Conservation (phyloP, 1,140 invertebrate species). For the Drosophila hydei region DNA sequence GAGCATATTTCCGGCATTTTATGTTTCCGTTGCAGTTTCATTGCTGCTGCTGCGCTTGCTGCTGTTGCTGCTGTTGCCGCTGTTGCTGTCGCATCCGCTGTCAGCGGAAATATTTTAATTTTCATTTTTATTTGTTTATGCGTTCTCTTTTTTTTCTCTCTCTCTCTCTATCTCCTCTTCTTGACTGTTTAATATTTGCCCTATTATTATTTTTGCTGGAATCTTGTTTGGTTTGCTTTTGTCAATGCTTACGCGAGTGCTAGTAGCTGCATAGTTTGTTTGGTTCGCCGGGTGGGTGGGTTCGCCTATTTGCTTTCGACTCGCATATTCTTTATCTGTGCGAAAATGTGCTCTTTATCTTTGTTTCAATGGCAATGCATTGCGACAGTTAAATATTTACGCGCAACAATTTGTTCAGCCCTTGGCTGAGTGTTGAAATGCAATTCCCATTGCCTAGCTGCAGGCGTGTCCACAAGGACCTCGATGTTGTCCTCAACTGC, state of each 20-base stretch:
- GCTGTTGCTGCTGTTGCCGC: slow-evolving; percentile 6
- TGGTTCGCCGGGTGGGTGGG: background rate
- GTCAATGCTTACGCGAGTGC: slow-evolving; percentile 33
- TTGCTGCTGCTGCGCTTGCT: slow-evolving; percentile 18
- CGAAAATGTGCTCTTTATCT: slow-evolving; percentile 22
- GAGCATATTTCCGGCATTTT: slow-evolving; percentile 83
- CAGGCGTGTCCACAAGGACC: slow-evolving; percentile 33
- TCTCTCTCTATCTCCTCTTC: slow-evolving; percentile 4
- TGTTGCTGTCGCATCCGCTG: slow-evolving; percentile 60
- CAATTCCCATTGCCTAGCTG: slow-evolving; percentile 54
- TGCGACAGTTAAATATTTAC: slow-evolving; percentile 61
- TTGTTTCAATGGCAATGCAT: slow-evolving; percentile 57
- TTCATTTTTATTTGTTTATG: slow-evolving; percentile 70
- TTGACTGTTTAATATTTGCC: slow-evolving; percentile 13
- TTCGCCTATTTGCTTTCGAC: background rate
- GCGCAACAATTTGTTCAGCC: slow-evolving; percentile 58
- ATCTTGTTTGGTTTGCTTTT: slow-evolving; percentile 18
- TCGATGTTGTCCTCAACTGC: slow-evolving; percentile 28
- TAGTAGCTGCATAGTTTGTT: slow-evolving; percentile 24
- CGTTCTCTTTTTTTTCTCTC: slow-evolving; percentile 11
- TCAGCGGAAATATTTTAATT: slow-evolving; percentile 80
- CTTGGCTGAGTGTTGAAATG: slow-evolving; percentile 41
- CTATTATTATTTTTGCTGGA: background rate
- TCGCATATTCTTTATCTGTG: slow-evolving; percentile 15
- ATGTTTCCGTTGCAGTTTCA: slow-evolving; percentile 77